Conservation (phyloP, 1,140 invertebrate genomes). For the Colletes latitarsis region DNA sequence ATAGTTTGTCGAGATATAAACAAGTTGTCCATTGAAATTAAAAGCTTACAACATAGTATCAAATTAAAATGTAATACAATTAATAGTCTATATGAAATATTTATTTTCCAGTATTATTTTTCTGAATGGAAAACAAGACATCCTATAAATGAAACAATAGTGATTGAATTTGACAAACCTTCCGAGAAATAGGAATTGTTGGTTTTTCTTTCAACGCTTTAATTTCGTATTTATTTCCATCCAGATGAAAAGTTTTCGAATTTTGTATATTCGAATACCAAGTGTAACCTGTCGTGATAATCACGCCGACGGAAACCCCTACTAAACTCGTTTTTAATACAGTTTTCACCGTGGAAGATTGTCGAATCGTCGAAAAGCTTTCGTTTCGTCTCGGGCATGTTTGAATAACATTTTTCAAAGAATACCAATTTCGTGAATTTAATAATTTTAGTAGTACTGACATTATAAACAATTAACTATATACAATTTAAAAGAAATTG, state of each 20-base stretch:
- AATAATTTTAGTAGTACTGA: slow-evolving; percentile 52
- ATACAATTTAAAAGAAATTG: neutral
- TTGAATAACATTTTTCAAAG: slow-evolving; percentile 53
- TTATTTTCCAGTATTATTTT: too few species aligned
- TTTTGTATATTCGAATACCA: slow-evolving; percentile 75
- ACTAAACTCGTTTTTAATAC: slow-evolving; percentile 67
- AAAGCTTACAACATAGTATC: too few species aligned
- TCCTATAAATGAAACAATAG: too few species aligned
- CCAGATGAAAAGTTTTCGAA: slow-evolving; percentile 78
- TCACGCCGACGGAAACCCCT: slow-evolving; percentile 81
- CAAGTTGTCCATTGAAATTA: too few species aligned
- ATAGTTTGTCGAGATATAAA: too few species aligned
- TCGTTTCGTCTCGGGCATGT: slow-evolving; percentile 16
- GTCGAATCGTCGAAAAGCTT: slow-evolving; percentile 50
- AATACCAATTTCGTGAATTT: slow-evolving; percentile 59
- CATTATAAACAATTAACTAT: slow-evolving; percentile 3
- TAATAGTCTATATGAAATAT: neutral
- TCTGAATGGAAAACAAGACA: too few species aligned
- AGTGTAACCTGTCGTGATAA: slow-evolving; percentile 80
- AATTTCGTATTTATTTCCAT: slow-evolving; percentile 75
- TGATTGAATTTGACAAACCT: slow-evolving; percentile 65
- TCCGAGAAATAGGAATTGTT: slow-evolving; percentile 75
- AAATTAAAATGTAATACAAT: too few species aligned
- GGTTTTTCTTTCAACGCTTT: slow-evolving; percentile 81
- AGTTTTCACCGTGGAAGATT: slow-evolving; percentile 64